These are phyloP conservation scores for Drosophila putrida DNA, from an alignment of 2,888 invertebrate genomes.

Conservation along the genomic window DNA sequence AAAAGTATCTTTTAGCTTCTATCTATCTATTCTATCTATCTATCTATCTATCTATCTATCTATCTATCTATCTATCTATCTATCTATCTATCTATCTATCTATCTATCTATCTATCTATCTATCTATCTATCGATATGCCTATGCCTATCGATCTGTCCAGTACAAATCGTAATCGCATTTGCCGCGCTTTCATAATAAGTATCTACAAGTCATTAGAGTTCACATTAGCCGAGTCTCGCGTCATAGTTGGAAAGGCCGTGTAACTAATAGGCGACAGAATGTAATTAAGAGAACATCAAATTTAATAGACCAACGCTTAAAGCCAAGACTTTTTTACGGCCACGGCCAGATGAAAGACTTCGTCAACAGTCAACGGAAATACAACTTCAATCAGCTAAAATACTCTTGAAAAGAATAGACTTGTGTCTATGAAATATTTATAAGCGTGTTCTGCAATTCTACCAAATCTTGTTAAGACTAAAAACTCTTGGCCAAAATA, in stretches of 20 bases:
- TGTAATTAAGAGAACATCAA: constrained; percentile 37
- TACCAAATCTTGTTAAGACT: constrained; percentile 8
- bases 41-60: too few species aligned
- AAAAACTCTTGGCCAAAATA: constrained; percentile 4
- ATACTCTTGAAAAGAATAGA: background rate
- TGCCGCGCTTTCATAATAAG: constrained; percentile 13
- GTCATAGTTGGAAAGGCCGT: constrained; percentile 12
- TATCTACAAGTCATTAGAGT: constrained; percentile 17
- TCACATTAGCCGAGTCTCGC: background rate
- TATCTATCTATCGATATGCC: constrained; percentile 9
- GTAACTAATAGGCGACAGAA: constrained; percentile 30
- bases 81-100: too few species aligned
- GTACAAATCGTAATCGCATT: constrained; percentile 17
- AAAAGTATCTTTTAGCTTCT: too few species aligned
- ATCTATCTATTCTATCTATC: too few species aligned
- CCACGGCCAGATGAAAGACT: constrained; percentile 12
- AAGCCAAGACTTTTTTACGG: constrained; percentile 19
- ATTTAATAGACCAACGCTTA: constrained; percentile 41
- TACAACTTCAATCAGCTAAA: constrained; percentile 14
- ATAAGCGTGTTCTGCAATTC: constrained; percentile 3
- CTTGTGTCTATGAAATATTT: background rate
- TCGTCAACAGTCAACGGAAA: constrained; percentile 15
- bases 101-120: too few species aligned
- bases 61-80: too few species aligned
- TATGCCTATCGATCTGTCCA: background rate